These are phyloP conservation scores for Styela clava DNA, from an alignment of 23 tunicate species.

Conservation along the genomic window DNA sequence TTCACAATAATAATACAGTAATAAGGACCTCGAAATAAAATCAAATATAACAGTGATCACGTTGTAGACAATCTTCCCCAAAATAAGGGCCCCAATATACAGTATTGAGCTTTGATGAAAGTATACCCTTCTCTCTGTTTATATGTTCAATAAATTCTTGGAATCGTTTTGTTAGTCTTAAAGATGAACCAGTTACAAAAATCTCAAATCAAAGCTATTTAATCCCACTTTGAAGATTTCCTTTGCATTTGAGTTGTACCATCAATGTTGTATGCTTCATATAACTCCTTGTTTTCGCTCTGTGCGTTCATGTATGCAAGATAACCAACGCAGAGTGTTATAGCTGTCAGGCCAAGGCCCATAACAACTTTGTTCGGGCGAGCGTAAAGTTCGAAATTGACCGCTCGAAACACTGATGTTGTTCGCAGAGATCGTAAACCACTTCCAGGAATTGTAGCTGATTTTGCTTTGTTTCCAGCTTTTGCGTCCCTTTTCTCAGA, in stretches of 20 bases:
- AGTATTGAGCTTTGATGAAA: no score
- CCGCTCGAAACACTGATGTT: constrained; percentile 38
- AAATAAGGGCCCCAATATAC: no score
- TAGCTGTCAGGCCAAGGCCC: constrained; percentile 76
- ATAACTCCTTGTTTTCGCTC: constrained; percentile 52
- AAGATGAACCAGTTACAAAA: no score
- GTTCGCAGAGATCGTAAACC: constrained; percentile 30
- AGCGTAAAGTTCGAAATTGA: constrained; percentile 86
- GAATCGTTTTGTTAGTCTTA: no score
- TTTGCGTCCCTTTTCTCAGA: background rate
- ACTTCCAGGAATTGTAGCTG: constrained; percentile 15
- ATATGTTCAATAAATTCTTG: no score
- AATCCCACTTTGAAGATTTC: constrained; percentile 85
- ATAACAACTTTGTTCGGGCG: constrained; percentile 89
- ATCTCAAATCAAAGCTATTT: no score
- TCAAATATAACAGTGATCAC: no score
- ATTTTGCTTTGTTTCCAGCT: background rate
- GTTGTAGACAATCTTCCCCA: no score
- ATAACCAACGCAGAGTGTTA: constrained; percentile 84
- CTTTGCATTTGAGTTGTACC: constrained; percentile 33
- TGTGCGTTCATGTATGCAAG: constrained; percentile 78
- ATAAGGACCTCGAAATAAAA: no score
- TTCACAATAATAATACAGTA: no score
- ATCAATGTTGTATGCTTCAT: constrained; percentile 45
- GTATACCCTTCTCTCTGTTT: no score